Evolutionary conservation across 2,888 invertebrate genomes (phyloP), one percentile per base, ranked within the genome.

Genomic region (Ophraella communa): DNA sequence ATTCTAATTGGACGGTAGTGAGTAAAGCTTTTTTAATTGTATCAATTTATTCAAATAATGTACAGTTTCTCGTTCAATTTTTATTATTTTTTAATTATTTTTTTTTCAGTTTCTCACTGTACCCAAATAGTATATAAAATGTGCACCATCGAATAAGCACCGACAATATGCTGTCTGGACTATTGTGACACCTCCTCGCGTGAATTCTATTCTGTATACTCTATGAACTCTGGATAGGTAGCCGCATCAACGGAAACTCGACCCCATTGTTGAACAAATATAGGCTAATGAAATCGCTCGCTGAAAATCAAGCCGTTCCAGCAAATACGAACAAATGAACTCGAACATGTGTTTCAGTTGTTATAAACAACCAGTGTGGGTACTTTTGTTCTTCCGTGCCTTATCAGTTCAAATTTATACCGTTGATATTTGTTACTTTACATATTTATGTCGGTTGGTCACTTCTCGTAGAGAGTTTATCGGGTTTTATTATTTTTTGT

Each of bases 191-290:
- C 65, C 66, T 69, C 39, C 59, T 58, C 53, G 65, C 62, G 64
- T 65, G 59, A 59, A 65, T 64, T 64, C 47, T 44, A 62, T 67
- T 64, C 66, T 67, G 52, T 59, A 54, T 62, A 39, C 68, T 70
- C 71, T 69, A 68, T 73, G 73, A 73, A 73, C 73, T 72, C 72
- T 72, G 71, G 71, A 70, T 65, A 67, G 63, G 65, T 64, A 58
- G 58, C 51, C 70, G 67, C 60, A 55, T 52, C 65, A 52, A 62
- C 67, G 72, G 72, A 73, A 73, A 68, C 72, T 68, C 72, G 73
- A 58, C 58, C 73, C 72, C 63, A 63, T 73, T 73, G 72, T 73
- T 65, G 57, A 53, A 61, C 69, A 72, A 71, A 73, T 72, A 67
- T 72, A 71, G 71, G 71, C 72, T 72, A 71, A 72, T 71, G 73